These are phyloP conservation scores for Thysanoteuthis rhombus DNA, from an alignment of 2,888 invertebrate species.

Conservation along the genomic window DNA sequence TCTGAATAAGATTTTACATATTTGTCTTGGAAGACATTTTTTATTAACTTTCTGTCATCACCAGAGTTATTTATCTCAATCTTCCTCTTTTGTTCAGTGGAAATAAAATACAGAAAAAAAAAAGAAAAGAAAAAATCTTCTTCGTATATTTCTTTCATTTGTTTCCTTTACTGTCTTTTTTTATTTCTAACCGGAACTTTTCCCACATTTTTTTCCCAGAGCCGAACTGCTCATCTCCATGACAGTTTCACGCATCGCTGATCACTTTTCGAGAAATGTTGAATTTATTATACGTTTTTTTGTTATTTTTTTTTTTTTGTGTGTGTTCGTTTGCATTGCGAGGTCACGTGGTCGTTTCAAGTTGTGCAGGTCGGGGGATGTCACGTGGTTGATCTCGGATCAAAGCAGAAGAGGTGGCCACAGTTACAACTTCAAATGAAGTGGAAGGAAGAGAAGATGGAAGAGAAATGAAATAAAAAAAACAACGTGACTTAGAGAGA, in stretches of 20 bases:
- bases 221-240: neutral
- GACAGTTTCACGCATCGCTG: neutral
- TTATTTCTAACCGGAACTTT: neutral
- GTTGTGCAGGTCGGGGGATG: neutral
- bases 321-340: neutral
- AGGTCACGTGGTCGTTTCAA: conserved; percentile 12
- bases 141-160: no score
- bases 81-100: no score
- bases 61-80: no score
- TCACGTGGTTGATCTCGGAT: conserved; percentile 1
- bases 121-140: no score
- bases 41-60: no score
- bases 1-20: no score
- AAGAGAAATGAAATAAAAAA: neutral
- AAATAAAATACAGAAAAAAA: no score
- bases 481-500: neutral
- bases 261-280: neutral
- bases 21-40: no score
- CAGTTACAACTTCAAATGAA: neutral
- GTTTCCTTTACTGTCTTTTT: neutral
- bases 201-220: neutral
- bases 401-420: neutral
- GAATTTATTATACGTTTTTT: neutral
- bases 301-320: neutral
- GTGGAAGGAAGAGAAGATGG: neutral